Evolutionary conservation across 2,888 invertebrate genomes (phyloP).

Genomic region (Standfussiana lucernea): DNA sequence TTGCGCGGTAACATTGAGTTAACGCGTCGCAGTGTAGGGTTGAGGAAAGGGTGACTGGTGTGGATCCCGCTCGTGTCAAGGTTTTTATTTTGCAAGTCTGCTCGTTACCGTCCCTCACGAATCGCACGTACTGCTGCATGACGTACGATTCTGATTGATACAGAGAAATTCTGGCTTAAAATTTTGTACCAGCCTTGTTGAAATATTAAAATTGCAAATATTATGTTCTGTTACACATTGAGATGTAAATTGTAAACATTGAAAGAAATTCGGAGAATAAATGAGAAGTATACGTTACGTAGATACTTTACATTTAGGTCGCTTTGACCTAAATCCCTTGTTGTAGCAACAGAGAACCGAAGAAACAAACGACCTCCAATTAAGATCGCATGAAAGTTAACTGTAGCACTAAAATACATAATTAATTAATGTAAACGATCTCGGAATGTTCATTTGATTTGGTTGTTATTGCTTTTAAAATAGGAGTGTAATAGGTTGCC

Average conservation of each 20-base stretch:
- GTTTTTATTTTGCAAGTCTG: constrained; percentile 60
- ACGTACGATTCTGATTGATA: constrained; percentile 32
- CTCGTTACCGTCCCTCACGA: constrained; percentile 53
- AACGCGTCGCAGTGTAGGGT: constrained; percentile 42
- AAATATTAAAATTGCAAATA: constrained; percentile 13
- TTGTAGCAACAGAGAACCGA: constrained; percentile 37
- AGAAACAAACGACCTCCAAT: constrained; percentile 40
- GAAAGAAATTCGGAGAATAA: neutral
- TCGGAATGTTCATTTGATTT: constrained; percentile 51
- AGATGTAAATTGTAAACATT: constrained; percentile 15
- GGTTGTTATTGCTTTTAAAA: constrained; percentile 64
- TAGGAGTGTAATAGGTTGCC: constrained; percentile 49
- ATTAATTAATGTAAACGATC: constrained; percentile 59
- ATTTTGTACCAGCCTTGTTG: neutral
- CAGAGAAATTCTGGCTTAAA: constrained; percentile 21
- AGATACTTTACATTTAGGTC: constrained; percentile 19
- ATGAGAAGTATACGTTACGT: constrained; percentile 20
- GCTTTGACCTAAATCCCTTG: constrained; percentile 41
- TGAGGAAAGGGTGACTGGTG: constrained; percentile 48
- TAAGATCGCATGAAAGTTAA: constrained; percentile 55
- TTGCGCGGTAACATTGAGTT: constrained; percentile 63
- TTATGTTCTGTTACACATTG: constrained; percentile 17
- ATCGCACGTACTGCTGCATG: constrained; percentile 49
- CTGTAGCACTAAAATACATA: constrained; percentile 56
- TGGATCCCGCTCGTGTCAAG: constrained; percentile 32